Percentiles rank a stretch among this genome's conserved stretches.
phyloP scores from a whole-genome alignment of 2,888 invertebrate species.

The Chymomyza procnemis region DNA sequence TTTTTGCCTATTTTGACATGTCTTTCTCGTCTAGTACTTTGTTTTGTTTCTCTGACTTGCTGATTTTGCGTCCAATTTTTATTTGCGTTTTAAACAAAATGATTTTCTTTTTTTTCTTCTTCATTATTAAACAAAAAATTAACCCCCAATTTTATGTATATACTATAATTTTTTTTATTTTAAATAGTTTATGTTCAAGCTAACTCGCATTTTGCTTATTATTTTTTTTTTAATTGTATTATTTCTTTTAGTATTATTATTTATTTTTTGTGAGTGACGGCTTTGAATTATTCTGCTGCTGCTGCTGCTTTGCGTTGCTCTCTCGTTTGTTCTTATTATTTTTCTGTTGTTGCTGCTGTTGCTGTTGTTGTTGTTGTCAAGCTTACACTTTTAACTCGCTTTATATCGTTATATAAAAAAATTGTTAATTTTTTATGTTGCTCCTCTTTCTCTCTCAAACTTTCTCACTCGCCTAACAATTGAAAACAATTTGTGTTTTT shows the following conservation, averaged over 20 bases:
- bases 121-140: neutral
- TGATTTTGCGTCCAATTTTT: slow-evolving; percentile 25
- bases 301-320: neutral
- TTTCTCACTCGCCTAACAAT: slow-evolving; percentile 45
- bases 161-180: neutral
- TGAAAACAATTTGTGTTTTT: slow-evolving; percentile 51
- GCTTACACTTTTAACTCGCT: slow-evolving; percentile 36
- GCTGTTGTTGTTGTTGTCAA: slow-evolving; percentile 25
- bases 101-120: neutral
- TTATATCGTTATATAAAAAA: slow-evolving; percentile 53
- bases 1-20: slow-evolving; percentile 1
- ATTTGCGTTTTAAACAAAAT: neutral
- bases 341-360: neutral
- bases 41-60: slow-evolving; percentile 35
- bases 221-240: neutral
- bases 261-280: slow-evolving; percentile 1
- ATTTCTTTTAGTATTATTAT: neutral
- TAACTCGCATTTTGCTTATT: slow-evolving; percentile 1
- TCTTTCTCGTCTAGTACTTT: slow-evolving; percentile 19
- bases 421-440: neutral
- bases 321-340: neutral
- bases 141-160: neutral
- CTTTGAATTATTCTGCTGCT: neutral
- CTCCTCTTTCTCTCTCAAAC: neutral
- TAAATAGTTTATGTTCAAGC: slow-evolving; percentile 18